Conservation (phyloP, 1,140 invertebrate genomes). For the Scaptomyza hsui region DNA sequence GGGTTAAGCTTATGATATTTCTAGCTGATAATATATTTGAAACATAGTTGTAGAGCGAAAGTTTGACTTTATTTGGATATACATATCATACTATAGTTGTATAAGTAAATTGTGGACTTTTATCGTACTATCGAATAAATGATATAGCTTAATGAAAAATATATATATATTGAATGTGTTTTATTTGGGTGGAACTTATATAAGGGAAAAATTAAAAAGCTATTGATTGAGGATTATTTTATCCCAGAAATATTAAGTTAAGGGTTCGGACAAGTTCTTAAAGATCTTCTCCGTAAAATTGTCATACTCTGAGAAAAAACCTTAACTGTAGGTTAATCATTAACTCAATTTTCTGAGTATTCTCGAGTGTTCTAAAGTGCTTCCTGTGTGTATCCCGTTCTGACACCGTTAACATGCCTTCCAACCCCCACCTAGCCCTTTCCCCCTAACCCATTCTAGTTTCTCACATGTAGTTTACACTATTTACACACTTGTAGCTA, state of each 20-base stretch:
- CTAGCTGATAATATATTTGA: constrained; percentile 34
- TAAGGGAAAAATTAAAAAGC: background rate
- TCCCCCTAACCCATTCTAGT: background rate
- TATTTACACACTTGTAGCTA: constrained; percentile 71
- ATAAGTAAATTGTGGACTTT: constrained; percentile 61
- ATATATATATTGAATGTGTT: background rate
- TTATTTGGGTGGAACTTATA: background rate
- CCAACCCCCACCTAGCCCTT: constrained; percentile 1
- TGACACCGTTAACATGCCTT: constrained; percentile 3
- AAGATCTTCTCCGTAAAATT: background rate
- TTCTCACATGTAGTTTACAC: constrained; percentile 49
- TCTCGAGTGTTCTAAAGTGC: constrained; percentile 4
- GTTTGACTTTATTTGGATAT: constrained; percentile 74
- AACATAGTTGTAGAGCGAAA: constrained; percentile 48
- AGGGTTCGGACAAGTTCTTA: background rate
- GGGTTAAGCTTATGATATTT: constrained; percentile 60
- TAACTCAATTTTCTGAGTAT: background rate
- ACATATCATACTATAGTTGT: constrained; percentile 8
- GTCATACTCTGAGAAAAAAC: background rate
- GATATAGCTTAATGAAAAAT: constrained; percentile 57
- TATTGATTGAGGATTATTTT: too few species aligned
- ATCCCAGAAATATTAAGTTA: too few species aligned
- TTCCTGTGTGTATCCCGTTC: constrained; percentile 17
- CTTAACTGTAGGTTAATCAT: background rate
- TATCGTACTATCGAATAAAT: constrained; percentile 69